Evolutionary conservation across 2,888 invertebrate genomes (phyloP), one percentile per base, ranked within the genome.

Genomic region (Agrotis clavis): DNA sequence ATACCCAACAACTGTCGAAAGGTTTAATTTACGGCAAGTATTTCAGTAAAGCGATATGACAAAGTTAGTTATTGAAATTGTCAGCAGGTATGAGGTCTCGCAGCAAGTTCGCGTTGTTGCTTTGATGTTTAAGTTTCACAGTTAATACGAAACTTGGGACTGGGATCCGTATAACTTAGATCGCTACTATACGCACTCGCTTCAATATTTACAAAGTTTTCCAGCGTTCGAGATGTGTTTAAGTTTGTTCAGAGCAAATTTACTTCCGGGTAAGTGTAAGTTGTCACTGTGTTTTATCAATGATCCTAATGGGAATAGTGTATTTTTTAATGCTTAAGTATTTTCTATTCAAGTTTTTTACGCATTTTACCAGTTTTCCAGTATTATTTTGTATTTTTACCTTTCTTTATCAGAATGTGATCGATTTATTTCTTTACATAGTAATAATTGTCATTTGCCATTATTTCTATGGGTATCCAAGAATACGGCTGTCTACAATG

Each of bases 31-130:
- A 67, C 67, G 64, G 54, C 75, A 81, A 83, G 84, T 86, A 88
- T 88, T 88, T 80, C 73, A 85, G 81, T 79, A 67, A 81, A 67
- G 73, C 79, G 79, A 83, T 86, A 87, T 82, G 87, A 87, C 83
- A 83, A 89, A 90, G 87, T 91, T 90, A 82, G 87, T 88, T 90
- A 91, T 90, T 91, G 90, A 89, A 90, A 90, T 88, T 89, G 90
- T 90, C 88, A 87, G 87, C 88, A 91, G 90, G 89, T 88, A 87
- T 79, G 67, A 85, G 75, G 81, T 78, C 84, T 78, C 75, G 45
- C 71, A 69, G 77, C 73, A 84, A 88, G 84, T 87, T 86, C 75
- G 81, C 84, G 79, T 82, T 86, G 85, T 89, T 88, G 86, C 87
- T 90, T 87, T 88, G 88, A 91, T 89, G 89, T 89, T 88, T 90